Base-by-base conservation (phyloP, 2,888 invertebrate genomes). In the Cerceris rybyensis region DNA sequence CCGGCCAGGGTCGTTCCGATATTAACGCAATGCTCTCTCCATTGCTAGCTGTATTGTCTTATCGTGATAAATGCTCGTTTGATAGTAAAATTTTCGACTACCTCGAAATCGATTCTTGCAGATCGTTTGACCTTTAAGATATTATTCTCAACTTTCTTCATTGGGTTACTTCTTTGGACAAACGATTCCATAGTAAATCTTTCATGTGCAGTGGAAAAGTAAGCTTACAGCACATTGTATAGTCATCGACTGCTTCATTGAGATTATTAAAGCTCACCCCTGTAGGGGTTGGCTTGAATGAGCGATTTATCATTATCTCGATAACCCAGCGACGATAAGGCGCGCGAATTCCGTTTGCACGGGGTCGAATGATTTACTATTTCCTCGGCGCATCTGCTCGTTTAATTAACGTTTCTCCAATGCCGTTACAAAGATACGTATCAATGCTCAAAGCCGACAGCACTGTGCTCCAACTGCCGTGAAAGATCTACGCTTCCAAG, bases 251-350 rank as follows among this genome's bases (percentile, higher is more conserved):
- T 88, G 88, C 86, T 88, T 90, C 87, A 86, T 86, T 84, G 85
- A 83, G 75, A 84, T 84, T 80, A 88, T 90, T 88, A 87, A 83
- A 86, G 79, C 78, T 73, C 74, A 74, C 70, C 77, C 75, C 78
- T 80, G 78, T 79, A 80, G 81, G 83, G 78, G 76, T 57, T 65
- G 69, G 63, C 55, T 77, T 79, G 69, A 77, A 80, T 80, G 77
- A 75, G 82, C 91, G 91, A 92, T 91, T 91, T 91, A 92, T 90
- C 89, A 88, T 88, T 86, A 84, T 82, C 81, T 79, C 86, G 92
- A 92, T 92, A 91, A 89, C 86, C 86, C 80, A 66, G 66, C 76
- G 68, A 80, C 86, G 90, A 91, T 91, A 91, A 84, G 88, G 85
- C 76, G 80, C 82, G 79, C 84, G 84, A 72, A 82, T 76, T 86